A percentile compares a stretch with the other conserved stretches of the same genome.
Conservation (phyloP, 1,140 invertebrate species). For the Zeugodacus cucurbitae region DNA sequence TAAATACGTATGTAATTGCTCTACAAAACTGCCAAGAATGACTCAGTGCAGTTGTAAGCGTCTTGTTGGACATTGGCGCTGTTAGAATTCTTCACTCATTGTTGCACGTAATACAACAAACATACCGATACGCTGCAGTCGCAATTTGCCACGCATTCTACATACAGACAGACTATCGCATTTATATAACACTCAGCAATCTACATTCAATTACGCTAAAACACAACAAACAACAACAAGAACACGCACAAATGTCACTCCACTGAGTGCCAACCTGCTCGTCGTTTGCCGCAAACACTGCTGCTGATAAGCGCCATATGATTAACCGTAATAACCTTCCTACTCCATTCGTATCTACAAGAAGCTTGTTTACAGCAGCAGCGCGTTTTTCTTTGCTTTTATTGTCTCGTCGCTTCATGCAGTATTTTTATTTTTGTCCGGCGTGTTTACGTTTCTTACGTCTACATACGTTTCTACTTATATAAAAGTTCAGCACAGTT, state of each 20-base stretch:
- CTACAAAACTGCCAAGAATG: constrained; percentile 7
- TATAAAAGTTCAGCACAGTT: background rate
- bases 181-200: background rate
- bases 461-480: background rate
- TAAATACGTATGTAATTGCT: background rate
- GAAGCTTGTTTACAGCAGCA: background rate
- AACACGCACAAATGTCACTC: background rate
- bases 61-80: background rate
- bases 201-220: background rate
- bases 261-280: background rate
- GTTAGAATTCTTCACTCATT: constrained; percentile 17
- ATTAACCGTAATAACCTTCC: background rate
- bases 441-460: background rate
- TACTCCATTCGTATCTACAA: background rate
- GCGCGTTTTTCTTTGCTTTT: background rate
- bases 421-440: background rate
- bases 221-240: background rate
- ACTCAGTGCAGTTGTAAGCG: background rate
- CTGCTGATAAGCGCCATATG: constrained; percentile 21
- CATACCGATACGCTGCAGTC: background rate
- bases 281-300: background rate
- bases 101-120: background rate
- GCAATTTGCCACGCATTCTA: background rate
- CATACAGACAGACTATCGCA: background rate
- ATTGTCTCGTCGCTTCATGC: background rate